A percentile compares a stretch with the other conserved stretches of the same genome.
phyloP scores from a whole-genome alignment of 2,888 invertebrate species.

The Quadriops clusia region DNA sequence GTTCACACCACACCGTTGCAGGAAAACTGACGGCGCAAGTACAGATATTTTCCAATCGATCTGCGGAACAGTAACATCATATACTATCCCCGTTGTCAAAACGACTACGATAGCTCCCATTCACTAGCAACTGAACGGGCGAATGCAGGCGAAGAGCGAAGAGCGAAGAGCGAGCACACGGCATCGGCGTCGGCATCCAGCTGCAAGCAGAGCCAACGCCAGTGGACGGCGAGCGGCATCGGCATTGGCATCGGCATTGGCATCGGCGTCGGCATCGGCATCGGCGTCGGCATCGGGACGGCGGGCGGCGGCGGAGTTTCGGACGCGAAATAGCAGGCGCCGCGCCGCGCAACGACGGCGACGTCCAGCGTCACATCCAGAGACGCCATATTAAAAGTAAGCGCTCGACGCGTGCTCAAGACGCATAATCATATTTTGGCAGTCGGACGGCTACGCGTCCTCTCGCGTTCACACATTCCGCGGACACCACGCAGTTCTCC shows the following conservation, averaged over 20 bases:
- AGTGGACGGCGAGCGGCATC: slow-evolving; percentile 16
- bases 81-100: slow-evolving; percentile 10
- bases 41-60: slow-evolving; percentile 16
- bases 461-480: slow-evolving; percentile 19
- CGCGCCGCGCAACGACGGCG: too few relatives aligned
- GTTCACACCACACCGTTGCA: slow-evolving; percentile 1
- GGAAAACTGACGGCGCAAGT: slow-evolving; percentile 14
- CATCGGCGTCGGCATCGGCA: slow-evolving; percentile 18
- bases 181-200: slow-evolving; percentile 15
- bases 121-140: too few relatives aligned
- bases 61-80: slow-evolving; percentile 9
- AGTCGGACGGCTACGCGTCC: too few relatives aligned
- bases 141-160: slow-evolving; percentile 12
- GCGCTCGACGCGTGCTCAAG: slow-evolving; percentile 15
- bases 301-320: slow-evolving; percentile 28
- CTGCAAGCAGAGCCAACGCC: slow-evolving; percentile 12
- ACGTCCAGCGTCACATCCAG: slow-evolving; percentile 17
- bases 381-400: slow-evolving; percentile 20
- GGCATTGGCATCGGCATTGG: slow-evolving; percentile 14
- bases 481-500: too few relatives aligned
- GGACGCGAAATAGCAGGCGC: too few relatives aligned
- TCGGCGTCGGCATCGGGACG: slow-evolving; percentile 21
- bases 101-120: slow-evolving; percentile 7
- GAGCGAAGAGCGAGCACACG: slow-evolving; percentile 16
- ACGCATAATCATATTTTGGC: slow-evolving; percentile 18